Evolutionary conservation across 2,888 invertebrate genomes (phyloP), one percentile per base, ranked within the genome.

Genomic region (Tenthredo amoena): DNA sequence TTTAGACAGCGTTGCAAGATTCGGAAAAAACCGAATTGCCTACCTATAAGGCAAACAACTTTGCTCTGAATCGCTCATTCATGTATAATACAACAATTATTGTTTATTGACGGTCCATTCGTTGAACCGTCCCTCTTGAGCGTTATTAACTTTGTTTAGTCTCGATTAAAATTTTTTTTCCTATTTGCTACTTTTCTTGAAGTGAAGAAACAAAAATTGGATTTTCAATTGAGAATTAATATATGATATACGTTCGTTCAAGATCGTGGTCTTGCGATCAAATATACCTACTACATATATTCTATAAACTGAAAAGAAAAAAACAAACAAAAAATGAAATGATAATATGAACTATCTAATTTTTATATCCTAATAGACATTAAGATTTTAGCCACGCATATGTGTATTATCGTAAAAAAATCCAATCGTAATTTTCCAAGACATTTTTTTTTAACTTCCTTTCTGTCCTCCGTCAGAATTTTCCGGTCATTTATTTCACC

Each of bases 91-190:
- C 26, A 62, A 62, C 62, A 62, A 26, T 62, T 26, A 62, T 62
- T 62, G 26, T 62, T 62, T 62, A 62, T 62, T 62, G 62, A 62
- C 62, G 62, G 62, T 62, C 62, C 3, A 62, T 26, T 62, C 26
- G 62, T 62, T 62, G 62, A 62, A 62, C 62, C 62, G 62, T 62
- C 26, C 12, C 62, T 62, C 26, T 62, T 62, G 62, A 62, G 62
- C 62, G 62, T 62, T 12, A 26, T 62, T 62, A 26, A 62, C 62
- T 62, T 62, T 62, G 21, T 62, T 26, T 62, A 62, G 62, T 62
- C 62, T 62, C 62, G 12, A 62, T 26, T 62, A 15, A 47, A 47
- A 15, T 58, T 26, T 58, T 58, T 21, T 21, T 18, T 18, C 5
- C 7, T 62, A 10, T 62, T 10, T 62, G 26, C 10, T 62, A 62